Conservation (phyloP, 2,888 invertebrate species). For the Torymus texanus region DNA sequence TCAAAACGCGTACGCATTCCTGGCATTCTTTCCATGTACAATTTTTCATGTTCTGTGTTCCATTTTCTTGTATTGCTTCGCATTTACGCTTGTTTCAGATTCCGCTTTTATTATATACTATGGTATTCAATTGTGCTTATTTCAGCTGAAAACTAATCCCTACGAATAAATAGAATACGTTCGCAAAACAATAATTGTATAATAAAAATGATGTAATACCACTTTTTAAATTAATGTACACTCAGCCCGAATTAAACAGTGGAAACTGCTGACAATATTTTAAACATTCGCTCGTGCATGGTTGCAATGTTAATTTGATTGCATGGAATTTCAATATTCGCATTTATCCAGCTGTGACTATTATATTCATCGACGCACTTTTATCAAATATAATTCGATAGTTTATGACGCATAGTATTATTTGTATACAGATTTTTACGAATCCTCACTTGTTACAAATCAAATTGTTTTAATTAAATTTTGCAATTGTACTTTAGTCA, state of each 20-base stretch:
- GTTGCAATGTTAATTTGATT: constrained; percentile 19
- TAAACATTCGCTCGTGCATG: neutral
- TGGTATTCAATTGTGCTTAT: too few species aligned
- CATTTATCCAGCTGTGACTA: neutral
- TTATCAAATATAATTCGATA: neutral
- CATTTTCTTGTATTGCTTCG: too few species aligned
- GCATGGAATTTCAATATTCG: constrained; percentile 16
- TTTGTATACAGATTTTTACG: neutral
- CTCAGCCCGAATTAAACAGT: neutral
- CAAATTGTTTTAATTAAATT: neutral
- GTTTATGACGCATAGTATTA: neutral
- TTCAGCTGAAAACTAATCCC: too few species aligned
- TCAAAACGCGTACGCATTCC: too few species aligned
- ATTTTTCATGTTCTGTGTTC: too few species aligned
- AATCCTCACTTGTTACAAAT: neutral
- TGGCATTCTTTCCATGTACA: too few species aligned
- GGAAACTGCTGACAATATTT: constrained; percentile 8
- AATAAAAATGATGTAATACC: neutral
- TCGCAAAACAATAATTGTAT: too few species aligned
- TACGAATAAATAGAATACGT: too few species aligned
- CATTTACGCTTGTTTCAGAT: too few species aligned
- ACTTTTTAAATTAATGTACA: neutral
- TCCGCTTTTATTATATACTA: too few species aligned
- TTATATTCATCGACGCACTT: constrained; percentile 15
- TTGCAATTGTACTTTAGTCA: neutral